phyloP scores from a whole-genome alignment of 2,888 invertebrate species.

The Ophion slaviceki region DNA sequence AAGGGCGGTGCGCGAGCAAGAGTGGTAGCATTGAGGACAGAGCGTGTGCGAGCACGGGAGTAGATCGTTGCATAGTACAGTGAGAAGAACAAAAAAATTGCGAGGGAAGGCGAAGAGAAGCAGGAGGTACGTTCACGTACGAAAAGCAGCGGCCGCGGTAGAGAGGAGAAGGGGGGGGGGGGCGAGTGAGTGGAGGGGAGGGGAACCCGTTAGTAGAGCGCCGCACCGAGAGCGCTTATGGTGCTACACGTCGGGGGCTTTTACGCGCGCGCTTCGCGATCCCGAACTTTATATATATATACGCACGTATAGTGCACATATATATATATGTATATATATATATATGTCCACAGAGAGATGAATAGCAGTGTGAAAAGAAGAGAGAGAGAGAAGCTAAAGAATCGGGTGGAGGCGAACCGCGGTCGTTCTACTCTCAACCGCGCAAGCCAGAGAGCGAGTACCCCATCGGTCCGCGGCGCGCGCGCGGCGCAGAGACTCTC shows the following conservation, averaged over 20 bases:
- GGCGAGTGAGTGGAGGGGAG: conserved; percentile 84
- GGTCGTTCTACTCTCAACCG: conserved; percentile 64
- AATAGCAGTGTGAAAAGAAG: conserved; percentile 79
- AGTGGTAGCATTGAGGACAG: conserved; percentile 61
- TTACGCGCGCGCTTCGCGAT: conserved; percentile 67
- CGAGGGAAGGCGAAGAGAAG: conserved; percentile 51
- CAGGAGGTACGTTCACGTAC: conserved; percentile 53
- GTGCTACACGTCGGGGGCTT: conserved; percentile 55
- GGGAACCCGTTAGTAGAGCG: conserved; percentile 80
- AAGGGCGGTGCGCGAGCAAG: conserved; percentile 67
- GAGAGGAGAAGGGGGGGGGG: conserved; percentile 54
- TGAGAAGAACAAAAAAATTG: conserved; percentile 20
- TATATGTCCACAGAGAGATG: conserved; percentile 73
- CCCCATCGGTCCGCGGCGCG: conserved; percentile 47
- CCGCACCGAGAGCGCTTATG: conserved; percentile 72
- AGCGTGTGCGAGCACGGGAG: conserved; percentile 30
- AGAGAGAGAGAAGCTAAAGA: conserved; percentile 65
- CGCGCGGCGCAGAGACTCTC: conserved; percentile 85
- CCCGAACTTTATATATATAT: conserved; percentile 45
- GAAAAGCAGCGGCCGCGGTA: background rate
- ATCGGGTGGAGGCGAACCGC: conserved; percentile 60
- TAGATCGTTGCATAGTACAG: conserved; percentile 41
- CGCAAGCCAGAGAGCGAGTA: conserved; percentile 68
- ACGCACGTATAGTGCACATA: conserved; percentile 22
- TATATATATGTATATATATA: conserved; percentile 43